A percentile compares a stretch with the other conserved stretches of the same genome.
Evolutionary conservation across 2,888 invertebrate species (phyloP).

Genomic region (Tipula confusa): DNA sequence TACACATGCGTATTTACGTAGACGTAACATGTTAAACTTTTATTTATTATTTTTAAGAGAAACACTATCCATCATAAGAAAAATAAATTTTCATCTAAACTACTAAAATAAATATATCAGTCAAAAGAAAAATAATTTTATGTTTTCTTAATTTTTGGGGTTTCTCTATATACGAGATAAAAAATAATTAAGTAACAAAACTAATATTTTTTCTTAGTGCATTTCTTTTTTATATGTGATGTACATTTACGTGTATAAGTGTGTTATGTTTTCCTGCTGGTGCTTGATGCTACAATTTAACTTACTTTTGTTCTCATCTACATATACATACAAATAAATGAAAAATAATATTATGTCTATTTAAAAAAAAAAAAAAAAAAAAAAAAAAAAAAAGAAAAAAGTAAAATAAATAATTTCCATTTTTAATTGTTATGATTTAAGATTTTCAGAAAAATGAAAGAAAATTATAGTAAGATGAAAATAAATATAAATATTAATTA

Average conservation of each 20-base stretch:
- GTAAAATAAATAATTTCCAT: neutral
- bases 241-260: neutral
- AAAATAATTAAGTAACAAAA: too few relatives aligned
- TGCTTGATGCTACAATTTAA: neutral
- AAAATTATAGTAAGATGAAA: neutral
- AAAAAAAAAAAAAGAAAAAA: neutral
- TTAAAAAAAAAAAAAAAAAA: neutral
- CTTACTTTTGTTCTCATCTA: neutral
- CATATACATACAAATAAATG: too few relatives aligned
- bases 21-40: neutral
- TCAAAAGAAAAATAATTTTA: neutral
- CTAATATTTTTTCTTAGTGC: neutral
- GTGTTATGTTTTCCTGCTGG: neutral
- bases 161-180: neutral
- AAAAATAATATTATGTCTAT: neutral
- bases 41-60: neutral
- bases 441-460: neutral
- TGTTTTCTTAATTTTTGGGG: neutral
- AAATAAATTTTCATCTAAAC: neutral
- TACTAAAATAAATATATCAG: constrained; percentile 20
- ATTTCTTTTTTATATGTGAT: neutral
- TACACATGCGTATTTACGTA: too few relatives aligned
- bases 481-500: neutral
- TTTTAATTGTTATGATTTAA: neutral
- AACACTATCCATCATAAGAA: neutral